Percentiles rank a stretch among this genome's conserved stretches.
Conservation (phyloP, 1,140 invertebrate species). For the Schlechtendalia chinensis region DNA sequence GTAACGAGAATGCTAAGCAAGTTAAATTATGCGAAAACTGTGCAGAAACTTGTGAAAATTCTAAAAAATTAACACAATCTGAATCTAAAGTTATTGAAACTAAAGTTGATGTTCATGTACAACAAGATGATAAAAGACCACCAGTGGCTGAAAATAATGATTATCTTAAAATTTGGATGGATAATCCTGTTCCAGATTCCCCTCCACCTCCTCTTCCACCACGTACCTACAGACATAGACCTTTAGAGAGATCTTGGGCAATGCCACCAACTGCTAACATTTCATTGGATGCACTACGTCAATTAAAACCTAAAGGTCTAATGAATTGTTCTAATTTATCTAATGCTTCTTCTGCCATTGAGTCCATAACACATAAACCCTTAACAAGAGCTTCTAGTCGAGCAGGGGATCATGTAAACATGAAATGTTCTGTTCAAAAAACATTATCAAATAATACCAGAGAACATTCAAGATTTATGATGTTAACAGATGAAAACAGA, state of each 20-base stretch:
- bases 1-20: slow-evolving; percentile 45
- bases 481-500: slow-evolving; percentile 41
- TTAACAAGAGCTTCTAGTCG: slow-evolving; percentile 74
- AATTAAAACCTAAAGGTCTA: slow-evolving; percentile 53
- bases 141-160: slow-evolving; percentile 53
- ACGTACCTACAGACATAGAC: slow-evolving; percentile 56
- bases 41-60: slow-evolving; percentile 40
- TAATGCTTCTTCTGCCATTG: slow-evolving; percentile 52
- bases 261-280: slow-evolving; percentile 51
- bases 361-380: slow-evolving; percentile 56
- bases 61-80: slow-evolving; percentile 53
- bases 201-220: slow-evolving; percentile 57
- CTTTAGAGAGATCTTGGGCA: slow-evolving; percentile 57
- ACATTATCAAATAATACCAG: slow-evolving; percentile 28
- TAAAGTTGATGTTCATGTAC: slow-evolving; percentile 43
- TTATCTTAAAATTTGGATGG: slow-evolving; percentile 57
- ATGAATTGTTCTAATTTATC: slow-evolving; percentile 28
- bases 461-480: slow-evolving; percentile 41
- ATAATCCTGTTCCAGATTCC: slow-evolving; percentile 44
- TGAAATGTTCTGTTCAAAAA: slow-evolving; percentile 52
- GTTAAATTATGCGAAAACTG: slow-evolving; percentile 7
- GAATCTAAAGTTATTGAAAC: slow-evolving; percentile 55
- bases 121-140: slow-evolving; percentile 32
- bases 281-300: slow-evolving; percentile 53
- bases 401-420: slow-evolving; percentile 76